Evolutionary conservation across 2,797 vertebrate genomes (phyloP).

Genomic region (Typhlichthys subterraneus): DNA sequence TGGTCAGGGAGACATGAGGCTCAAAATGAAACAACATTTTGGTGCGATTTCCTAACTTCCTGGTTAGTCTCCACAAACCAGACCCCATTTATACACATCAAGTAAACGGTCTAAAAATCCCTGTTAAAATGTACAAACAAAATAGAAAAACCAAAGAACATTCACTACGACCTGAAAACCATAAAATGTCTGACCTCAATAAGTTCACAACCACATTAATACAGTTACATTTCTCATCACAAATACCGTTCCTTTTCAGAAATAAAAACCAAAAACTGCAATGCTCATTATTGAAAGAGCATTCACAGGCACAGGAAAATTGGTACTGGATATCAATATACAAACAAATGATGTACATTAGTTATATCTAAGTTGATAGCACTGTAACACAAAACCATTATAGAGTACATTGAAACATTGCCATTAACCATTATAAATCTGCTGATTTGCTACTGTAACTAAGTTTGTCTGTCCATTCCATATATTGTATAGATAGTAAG

Average conservation of each 20-base stretch:
- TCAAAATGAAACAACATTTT: slow-evolving; percentile 47
- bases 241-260: slow-evolving; percentile 68
- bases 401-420: slow-evolving; percentile 80
- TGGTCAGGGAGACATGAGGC: slow-evolving; percentile 54
- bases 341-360: slow-evolving; percentile 81
- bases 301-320: slow-evolving; percentile 79
- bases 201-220: slow-evolving; percentile 83
- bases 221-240: slow-evolving; percentile 80
- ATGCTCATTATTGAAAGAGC: slow-evolving; percentile 54
- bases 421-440: slow-evolving; percentile 81
- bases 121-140: slow-evolving; percentile 69
- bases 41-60: slow-evolving; percentile 60
- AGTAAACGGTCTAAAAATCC: slow-evolving; percentile 71
- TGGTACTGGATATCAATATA: slow-evolving; percentile 83
- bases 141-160: slow-evolving; percentile 61
- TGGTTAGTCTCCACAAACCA: slow-evolving; percentile 72
- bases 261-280: slow-evolving; percentile 58
- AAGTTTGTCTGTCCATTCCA: slow-evolving; percentile 87
- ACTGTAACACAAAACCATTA: slow-evolving; percentile 88
- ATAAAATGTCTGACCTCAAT: slow-evolving; percentile 74
- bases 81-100: slow-evolving; percentile 72
- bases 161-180: slow-evolving; percentile 74
- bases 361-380: slow-evolving; percentile 78
- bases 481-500: slow-evolving; percentile 85
- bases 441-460: slow-evolving; percentile 87